Evolutionary conservation across 2,888 invertebrate species (phyloP), one percentile per base, ranked within the genome.

Genomic region (Shargacucullia verbasci): DNA sequence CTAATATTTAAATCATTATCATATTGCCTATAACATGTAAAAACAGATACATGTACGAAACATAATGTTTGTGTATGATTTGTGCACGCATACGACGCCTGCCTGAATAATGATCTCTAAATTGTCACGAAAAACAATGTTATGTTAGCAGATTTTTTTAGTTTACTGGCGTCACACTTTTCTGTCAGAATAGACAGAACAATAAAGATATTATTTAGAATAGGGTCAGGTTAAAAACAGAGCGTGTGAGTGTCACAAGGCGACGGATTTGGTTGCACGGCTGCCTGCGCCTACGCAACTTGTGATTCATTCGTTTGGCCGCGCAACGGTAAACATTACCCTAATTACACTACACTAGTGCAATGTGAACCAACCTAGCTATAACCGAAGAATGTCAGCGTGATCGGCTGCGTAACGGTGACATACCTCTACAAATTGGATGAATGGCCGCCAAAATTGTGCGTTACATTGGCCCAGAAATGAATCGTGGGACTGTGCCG

Each of bases 251-350:
- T 81, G 81, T 80, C 78, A 81, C 82, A 84, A 82, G 84, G 83
- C 85, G 80, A 88, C 87, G 66, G 84, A 85, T 91, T 91, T 88
- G 88, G 89, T 84, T 80, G 83, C 79, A 77, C 81, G 73, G 71
- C 76, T 78, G 81, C 74, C 78, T 78, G 79, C 87, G 81, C 91
- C 92, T 85, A 91, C 91, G 86, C 85, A 70, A 60, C 86, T 81
- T 83, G 88, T 92, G 92, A 92, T 90, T 91, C 92, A 92, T 87
- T 78, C 78, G 80, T 85, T 90, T 89, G 88, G 90, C 89, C 69
- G 85, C 83, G 78, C 80, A 87, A 85, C 88, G 83, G 88, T 92
- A 90, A 91, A 92, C 90, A 91, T 87, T 87, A 87, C 82, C 82
- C 87, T 90, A 86, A 91, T 89, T 90, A 87, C 83, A 80, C 77